These are phyloP conservation scores for Nanorana parkeri DNA, from an alignment of 2,113 vertebrate genomes.

Conservation along the genomic window DNA sequence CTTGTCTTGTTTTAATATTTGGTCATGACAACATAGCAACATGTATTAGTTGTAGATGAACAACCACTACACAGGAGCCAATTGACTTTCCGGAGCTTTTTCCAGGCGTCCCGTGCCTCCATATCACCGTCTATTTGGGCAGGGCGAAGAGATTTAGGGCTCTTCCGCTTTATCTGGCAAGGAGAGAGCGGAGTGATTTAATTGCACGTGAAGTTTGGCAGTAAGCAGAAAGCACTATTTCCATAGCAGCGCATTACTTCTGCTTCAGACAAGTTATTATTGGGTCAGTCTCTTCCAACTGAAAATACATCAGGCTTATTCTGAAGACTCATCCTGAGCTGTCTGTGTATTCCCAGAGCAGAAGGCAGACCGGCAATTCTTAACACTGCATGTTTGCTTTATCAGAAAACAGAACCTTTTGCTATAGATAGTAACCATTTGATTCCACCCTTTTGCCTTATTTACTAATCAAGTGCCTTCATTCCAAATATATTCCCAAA, in stretches of 20 bases:
- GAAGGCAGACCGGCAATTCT: too few relatives aligned
- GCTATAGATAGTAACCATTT: too few relatives aligned
- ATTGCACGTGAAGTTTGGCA: constrained; percentile 41
- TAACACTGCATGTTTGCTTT: too few relatives aligned
- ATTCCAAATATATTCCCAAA: too few relatives aligned
- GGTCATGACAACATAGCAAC: too few relatives aligned
- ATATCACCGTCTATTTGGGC: not conserved
- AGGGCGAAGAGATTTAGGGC: constrained; percentile 1
- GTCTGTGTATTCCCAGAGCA: not conserved
- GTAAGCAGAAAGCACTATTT: constrained; percentile 21
- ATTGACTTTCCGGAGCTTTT: too few relatives aligned
- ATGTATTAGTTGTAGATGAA: too few relatives aligned
- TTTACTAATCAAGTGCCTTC: too few relatives aligned
- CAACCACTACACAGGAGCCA: too few relatives aligned
- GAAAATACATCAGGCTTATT: constrained; percentile 17
- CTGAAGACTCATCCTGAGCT: not conserved
- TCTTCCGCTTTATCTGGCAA: constrained; percentile 41
- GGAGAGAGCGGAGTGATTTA: constrained; percentile 38
- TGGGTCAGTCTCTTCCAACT: constrained; percentile 19
- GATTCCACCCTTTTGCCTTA: too few relatives aligned
- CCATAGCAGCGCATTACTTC: constrained; percentile 52
- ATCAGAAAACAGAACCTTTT: too few relatives aligned
- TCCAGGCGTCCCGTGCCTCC: not conserved
- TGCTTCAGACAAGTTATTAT: constrained; percentile 27
- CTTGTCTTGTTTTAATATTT: too few relatives aligned